Evolutionary conservation across 2,797 vertebrate genomes (phyloP), one percentile per base, ranked within the genome.

Genomic region (Notolepis coatsorum): DNA sequence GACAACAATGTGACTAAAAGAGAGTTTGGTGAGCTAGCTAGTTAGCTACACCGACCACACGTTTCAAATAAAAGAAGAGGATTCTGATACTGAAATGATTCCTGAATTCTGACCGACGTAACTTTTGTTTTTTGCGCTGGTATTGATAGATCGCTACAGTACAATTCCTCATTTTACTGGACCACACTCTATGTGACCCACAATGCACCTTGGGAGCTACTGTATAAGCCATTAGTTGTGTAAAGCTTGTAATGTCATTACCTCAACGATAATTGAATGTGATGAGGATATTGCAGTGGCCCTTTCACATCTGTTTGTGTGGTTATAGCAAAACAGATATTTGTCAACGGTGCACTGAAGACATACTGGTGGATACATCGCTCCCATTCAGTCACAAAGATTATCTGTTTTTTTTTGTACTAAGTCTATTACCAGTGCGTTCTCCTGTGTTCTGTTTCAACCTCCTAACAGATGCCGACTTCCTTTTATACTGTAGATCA

Each of bases 311-410:
- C 13, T 23, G 9, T 47, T 57, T 4, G 31, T 55, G 45, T 33
- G 18, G 56, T 74, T 77, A 43, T 9, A 63, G 46, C 37, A 33
- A 72, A 62, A 71, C 60, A 45, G 73, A 71, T 75, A 56, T 79
- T 68, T 73, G 65, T 69, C 71, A 49, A 61, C 58, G 25, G 68
- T 63, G 61, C 45, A n/a, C n/a, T n/a, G n/a, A n/a, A 79, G 70
- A 65, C 33, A 42, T 54, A 27, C n/a, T n/a, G n/a, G 30, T 49
- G 45, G 39, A 77, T 62, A 48, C 56, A 49, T 64, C 65, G 79
- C 27, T 56, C 37, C 84, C 64, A 87, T 84, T 83, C 61, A 71
- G 89, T 88, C 86, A 87, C n/a, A 85, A 84, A 82, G 20, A 70
- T 74, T 73, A 78, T 91, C 65, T 71, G 81, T 73, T 58, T 28